Percentiles rank a stretch among this genome's conserved stretches.
phyloP scores from a whole-genome alignment of 1,140 invertebrate genomes.

The Apis mellifera region Amel_HAv3.1 CM009935.2:10869001-10869500 shows the following conservation, averaged over 20 bases:
- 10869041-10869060: conserved; percentile 79
- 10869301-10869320: too few species aligned
- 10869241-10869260: conserved; percentile 83
- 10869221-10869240: conserved; percentile 78
- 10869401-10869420: background rate
- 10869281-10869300: conserved; percentile 51
- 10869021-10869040: conserved; percentile 74
- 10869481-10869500: conserved; percentile 76
- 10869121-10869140: conserved; percentile 82
- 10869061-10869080: conserved; percentile 75
- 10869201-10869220: conserved; percentile 84
- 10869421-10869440: background rate
- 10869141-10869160: conserved; percentile 82
- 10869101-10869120: conserved; percentile 80
- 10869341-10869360: background rate
- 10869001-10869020: conserved; percentile 32
- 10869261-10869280: conserved; percentile 77
- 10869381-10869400: background rate
- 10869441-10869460: background rate
- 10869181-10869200: conserved; percentile 80
- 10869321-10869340: conserved; percentile 10
- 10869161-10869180: conserved; percentile 81
- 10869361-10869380: conserved; percentile 4
- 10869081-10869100: conserved; percentile 77
- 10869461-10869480: conserved; percentile 11